Conservation (phyloP, 2,797 vertebrate species). For the Onychomys arenicola region DNA sequence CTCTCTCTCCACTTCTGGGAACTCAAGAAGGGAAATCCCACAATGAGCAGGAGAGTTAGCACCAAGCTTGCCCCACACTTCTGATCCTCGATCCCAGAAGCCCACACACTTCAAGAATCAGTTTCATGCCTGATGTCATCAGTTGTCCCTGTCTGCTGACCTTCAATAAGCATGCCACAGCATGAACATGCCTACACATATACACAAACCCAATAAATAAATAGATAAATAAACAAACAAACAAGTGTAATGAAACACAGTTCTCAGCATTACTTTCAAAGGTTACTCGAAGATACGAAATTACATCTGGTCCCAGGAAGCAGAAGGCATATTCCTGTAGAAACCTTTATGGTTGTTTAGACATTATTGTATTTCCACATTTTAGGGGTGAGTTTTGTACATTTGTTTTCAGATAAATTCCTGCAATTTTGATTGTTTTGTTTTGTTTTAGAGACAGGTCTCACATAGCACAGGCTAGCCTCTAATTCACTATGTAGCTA, state of each 20-base stretch:
- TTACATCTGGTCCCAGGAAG: not conserved
- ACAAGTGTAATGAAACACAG: not conserved
- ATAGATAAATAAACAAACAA: not conserved
- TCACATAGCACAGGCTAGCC: not conserved
- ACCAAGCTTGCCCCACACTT: not conserved
- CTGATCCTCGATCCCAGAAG: not conserved
- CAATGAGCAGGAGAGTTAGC: not conserved
- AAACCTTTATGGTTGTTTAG: not conserved
- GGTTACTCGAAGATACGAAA: not conserved
- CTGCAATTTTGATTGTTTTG: not conserved
- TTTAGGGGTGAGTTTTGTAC: not conserved
- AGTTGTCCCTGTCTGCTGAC: not conserved
- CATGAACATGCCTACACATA: not conserved
- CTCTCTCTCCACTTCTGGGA: not conserved
- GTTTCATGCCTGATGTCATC: accelerated
- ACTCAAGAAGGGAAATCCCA: not conserved
- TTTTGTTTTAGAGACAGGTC: not conserved
- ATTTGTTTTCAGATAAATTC: conserved; percentile 38
- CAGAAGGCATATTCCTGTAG: not conserved
- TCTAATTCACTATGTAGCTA: not conserved
- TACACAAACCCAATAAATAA: not conserved
- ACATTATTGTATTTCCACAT: not conserved
- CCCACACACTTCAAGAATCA: not conserved
- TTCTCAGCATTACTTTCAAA: not conserved
- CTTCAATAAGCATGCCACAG: not conserved